Conservation (phyloP, 2,797 vertebrate species). For the Anguilla obscura region DNA sequence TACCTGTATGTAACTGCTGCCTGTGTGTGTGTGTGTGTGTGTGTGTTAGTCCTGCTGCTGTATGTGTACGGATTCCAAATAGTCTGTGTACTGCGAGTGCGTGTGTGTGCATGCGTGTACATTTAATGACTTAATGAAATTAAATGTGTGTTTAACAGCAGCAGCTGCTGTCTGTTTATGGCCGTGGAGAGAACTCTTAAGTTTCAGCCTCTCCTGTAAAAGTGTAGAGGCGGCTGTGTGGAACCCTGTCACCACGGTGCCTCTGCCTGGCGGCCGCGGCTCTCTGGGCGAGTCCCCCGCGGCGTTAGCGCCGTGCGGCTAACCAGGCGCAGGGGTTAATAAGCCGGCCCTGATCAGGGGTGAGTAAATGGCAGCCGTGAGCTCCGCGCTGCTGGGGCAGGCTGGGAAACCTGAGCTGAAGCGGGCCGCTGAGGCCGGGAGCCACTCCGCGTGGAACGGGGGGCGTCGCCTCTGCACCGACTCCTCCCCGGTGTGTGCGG, state of each 20-base stretch:
- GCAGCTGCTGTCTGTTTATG: background rate
- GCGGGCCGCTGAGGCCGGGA: background rate
- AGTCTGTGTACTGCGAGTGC: no score
- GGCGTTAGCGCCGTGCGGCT: background rate
- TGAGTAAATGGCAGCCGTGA: background rate
- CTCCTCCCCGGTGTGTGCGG: background rate
- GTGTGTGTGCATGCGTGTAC: background rate
- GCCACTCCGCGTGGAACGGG: background rate
- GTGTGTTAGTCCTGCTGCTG: background rate
- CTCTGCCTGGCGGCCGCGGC: background rate
- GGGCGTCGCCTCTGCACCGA: background rate
- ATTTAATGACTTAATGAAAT: background rate
- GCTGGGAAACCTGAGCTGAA: background rate
- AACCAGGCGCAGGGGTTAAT: background rate
- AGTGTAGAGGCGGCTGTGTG: background rate
- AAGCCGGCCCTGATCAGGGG: background rate
- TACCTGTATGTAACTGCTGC: background rate
- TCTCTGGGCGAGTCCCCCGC: background rate
- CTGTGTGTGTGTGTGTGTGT: background rate
- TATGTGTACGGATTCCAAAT: no score
- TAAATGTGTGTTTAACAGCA: background rate
- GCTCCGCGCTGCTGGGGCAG: background rate
- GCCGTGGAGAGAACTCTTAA: background rate
- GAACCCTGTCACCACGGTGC: background rate
- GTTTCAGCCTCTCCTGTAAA: background rate